These are phyloP conservation scores for Oophaga pumilio DNA, from an alignment of 2,113 vertebrate species.

Conservation along the genomic window DNA sequence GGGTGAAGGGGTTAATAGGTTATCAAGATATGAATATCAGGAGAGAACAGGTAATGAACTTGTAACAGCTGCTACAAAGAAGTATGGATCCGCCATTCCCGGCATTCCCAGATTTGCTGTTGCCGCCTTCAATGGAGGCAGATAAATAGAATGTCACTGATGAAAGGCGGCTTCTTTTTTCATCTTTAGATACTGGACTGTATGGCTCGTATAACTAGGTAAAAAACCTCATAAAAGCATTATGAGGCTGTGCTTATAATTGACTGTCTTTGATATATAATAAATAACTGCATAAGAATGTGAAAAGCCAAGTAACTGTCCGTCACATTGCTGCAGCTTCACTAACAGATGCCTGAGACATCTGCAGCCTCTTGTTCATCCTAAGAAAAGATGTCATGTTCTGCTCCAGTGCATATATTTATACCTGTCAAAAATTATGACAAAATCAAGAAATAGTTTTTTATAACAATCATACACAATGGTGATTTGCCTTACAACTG, in stretches of 20 bases:
- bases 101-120: neutral
- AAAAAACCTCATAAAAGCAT: neutral
- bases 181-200: neutral
- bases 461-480: neutral
- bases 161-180: neutral
- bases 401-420: constrained; percentile 5
- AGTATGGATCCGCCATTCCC: too few species aligned
- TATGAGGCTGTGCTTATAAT: neutral
- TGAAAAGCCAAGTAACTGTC: constrained; percentile 17
- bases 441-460: neutral
- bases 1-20: too few species aligned
- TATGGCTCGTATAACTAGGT: neutral
- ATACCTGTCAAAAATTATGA: neutral
- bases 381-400: neutral
- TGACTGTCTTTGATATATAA: neutral
- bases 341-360: constrained; percentile 39
- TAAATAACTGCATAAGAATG: neutral
- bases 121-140: too few species aligned
- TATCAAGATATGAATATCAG: neutral
- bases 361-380: constrained; percentile 37
- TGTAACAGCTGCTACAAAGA: neutral
- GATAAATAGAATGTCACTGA: neutral
- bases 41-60: neutral
- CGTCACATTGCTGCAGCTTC: neutral
- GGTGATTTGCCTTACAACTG: too few species aligned